A percentile compares a stretch with the other conserved stretches of the same genome.
These are phyloP conservation scores for Sphaerophoria rueppellii DNA, from an alignment of 2,888 invertebrate species.

Conservation along the genomic window DNA sequence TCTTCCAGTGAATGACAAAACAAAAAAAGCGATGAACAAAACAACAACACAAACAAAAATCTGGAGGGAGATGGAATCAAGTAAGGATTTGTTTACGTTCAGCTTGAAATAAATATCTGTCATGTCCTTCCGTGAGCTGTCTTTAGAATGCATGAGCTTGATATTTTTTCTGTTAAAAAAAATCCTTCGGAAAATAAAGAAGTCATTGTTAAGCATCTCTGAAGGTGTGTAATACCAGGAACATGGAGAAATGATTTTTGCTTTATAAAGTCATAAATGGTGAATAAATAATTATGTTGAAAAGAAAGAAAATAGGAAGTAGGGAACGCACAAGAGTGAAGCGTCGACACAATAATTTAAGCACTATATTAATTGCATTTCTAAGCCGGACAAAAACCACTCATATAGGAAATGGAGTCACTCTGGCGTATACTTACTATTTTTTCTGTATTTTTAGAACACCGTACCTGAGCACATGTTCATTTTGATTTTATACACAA, in stretches of 20 bases:
- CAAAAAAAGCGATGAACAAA: conserved; percentile 28
- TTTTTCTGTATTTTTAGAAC: no score
- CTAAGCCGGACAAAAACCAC: no score
- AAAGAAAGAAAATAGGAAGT: no score
- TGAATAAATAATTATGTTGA: no score
- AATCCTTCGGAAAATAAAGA: conserved; percentile 51
- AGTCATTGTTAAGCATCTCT: conserved; percentile 40
- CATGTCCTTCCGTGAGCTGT: conserved; percentile 67
- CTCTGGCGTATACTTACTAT: background rate
- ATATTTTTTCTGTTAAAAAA: conserved; percentile 14
- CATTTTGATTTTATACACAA: no score
- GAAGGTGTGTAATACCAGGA: conserved; percentile 15
- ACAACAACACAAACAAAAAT: conserved; percentile 25
- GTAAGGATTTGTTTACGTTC: conserved; percentile 68
- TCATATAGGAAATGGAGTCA: no score
- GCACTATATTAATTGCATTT: no score
- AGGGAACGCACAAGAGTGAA: no score
- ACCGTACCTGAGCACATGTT: no score
- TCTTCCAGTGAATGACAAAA: conserved; percentile 43
- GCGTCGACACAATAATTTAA: no score
- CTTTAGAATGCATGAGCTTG: conserved; percentile 52
- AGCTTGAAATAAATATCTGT: conserved; percentile 69
- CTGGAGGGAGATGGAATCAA: conserved; percentile 22
- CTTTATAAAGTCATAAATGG: conserved; percentile 64
- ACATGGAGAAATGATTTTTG: conserved; percentile 53